phyloP scores from a whole-genome alignment of 2,888 invertebrate genomes.

The Apamea sordens region DNA sequence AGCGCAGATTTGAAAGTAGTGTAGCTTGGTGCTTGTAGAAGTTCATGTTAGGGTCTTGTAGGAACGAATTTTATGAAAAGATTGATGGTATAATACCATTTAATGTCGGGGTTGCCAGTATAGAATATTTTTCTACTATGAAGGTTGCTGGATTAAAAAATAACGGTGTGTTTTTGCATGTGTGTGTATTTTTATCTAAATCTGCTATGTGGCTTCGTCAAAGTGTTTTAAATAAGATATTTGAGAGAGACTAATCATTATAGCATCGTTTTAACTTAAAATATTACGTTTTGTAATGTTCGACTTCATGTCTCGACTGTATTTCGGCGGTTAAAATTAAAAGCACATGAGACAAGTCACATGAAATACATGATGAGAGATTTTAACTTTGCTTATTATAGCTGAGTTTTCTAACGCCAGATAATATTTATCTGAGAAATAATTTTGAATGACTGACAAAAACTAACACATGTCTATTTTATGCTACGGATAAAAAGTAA shows the following conservation, averaged over 20 bases:
- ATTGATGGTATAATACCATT: slow-evolving; percentile 8
- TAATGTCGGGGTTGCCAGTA: slow-evolving; percentile 21
- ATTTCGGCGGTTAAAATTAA: background rate
- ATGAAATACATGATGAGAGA: too few species aligned
- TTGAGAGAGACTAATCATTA: slow-evolving; percentile 54
- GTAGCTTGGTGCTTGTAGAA: slow-evolving; percentile 79
- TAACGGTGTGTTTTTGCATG: slow-evolving; percentile 11
- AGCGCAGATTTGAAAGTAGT: slow-evolving; percentile 63
- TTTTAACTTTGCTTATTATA: background rate
- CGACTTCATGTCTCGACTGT: background rate
- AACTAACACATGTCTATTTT: background rate
- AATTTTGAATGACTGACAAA: background rate
- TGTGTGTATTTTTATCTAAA: slow-evolving; percentile 25
- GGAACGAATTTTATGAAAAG: slow-evolving; percentile 36
- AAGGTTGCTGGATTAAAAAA: slow-evolving; percentile 32
- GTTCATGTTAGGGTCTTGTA: slow-evolving; percentile 63
- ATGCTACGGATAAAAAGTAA: background rate
- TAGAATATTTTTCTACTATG: slow-evolving; percentile 30
- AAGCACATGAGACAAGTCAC: too few species aligned
- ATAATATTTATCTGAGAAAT: background rate
- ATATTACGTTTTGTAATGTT: background rate
- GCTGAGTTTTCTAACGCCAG: background rate
- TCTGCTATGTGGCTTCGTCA: slow-evolving; percentile 33
- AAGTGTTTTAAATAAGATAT: slow-evolving; percentile 35
- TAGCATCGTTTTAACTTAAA: background rate